These are phyloP conservation scores for Mesembrinibis cayennensis DNA, from an alignment of 2,113 vertebrate genomes.

Conservation along the genomic window DNA sequence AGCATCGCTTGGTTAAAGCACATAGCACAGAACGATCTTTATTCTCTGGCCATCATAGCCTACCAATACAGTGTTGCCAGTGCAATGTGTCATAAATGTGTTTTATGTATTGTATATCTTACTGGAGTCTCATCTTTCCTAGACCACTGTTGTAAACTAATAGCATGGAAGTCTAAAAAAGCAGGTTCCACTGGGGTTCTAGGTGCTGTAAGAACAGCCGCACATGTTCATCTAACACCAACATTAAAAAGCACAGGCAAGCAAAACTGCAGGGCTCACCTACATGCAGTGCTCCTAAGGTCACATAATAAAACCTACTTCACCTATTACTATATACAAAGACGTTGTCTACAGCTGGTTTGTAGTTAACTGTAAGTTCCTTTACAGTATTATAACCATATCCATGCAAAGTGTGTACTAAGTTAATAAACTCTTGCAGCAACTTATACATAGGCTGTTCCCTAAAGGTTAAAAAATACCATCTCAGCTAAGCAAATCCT, in stretches of 20 bases:
- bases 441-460: background rate
- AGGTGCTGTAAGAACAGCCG: background rate
- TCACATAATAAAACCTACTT: background rate
- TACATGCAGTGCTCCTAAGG: background rate
- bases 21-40: background rate
- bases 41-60: background rate
- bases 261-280: background rate
- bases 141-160: background rate
- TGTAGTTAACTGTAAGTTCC: background rate
- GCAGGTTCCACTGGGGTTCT: background rate
- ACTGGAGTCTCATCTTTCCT: constrained; percentile 6
- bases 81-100: background rate
- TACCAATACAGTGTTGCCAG: background rate
- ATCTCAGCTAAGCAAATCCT: background rate
- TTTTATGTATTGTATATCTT: constrained; percentile 8
- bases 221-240: background rate
- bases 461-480: background rate
- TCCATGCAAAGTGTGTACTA: background rate
- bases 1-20: background rate
- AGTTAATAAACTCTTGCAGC: background rate
- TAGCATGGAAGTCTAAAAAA: background rate
- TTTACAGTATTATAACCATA: background rate
- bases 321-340: background rate
- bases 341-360: background rate
- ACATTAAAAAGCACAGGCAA: background rate